Conservation (phyloP, 2,797 vertebrate genomes). For the Acanthiza pusilla region DNA sequence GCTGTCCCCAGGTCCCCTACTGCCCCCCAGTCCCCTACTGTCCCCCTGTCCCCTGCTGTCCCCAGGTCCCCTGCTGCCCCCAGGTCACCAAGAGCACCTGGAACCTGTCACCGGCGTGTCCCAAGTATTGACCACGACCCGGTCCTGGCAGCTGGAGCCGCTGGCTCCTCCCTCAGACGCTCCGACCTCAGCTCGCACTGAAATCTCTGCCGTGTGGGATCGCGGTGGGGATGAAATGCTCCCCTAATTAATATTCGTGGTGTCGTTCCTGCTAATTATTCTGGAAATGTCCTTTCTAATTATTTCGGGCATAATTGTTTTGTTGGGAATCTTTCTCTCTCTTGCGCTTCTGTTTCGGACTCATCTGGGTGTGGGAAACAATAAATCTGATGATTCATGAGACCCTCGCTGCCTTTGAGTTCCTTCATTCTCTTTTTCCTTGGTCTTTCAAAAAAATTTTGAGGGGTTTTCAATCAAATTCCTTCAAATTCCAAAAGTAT, state of each 20-base stretch:
- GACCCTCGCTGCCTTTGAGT: not conserved
- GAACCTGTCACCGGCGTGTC: fast-evolving
- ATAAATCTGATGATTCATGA: constrained; percentile 28
- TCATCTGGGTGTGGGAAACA: constrained; percentile 4
- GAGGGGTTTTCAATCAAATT: not conserved
- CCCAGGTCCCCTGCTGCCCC: not conserved
- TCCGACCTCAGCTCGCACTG: fast-evolving
- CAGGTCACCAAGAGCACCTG: constrained; percentile 13
- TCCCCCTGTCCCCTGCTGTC: not conserved
- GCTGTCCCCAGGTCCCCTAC: not conserved
- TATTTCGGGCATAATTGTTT: not conserved
- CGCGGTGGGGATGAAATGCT: not conserved
- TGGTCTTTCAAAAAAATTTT: not conserved
- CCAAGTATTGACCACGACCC: not conserved
- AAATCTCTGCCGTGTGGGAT: not conserved
- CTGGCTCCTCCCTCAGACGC: not conserved
- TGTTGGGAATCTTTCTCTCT: not conserved
- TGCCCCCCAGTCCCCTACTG: not conserved
- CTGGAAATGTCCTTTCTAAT: not conserved
- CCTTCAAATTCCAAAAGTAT: not conserved
- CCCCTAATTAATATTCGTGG: not conserved
- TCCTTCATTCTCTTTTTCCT: not conserved
- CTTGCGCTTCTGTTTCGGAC: not conserved
- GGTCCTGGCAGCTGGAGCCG: fast-evolving
- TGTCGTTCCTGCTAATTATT: not conserved